Percentiles rank a stretch among this genome's conserved stretches.
Conservation (phyloP, 2,797 vertebrate genomes). For the Hylomyscus alleni region DNA sequence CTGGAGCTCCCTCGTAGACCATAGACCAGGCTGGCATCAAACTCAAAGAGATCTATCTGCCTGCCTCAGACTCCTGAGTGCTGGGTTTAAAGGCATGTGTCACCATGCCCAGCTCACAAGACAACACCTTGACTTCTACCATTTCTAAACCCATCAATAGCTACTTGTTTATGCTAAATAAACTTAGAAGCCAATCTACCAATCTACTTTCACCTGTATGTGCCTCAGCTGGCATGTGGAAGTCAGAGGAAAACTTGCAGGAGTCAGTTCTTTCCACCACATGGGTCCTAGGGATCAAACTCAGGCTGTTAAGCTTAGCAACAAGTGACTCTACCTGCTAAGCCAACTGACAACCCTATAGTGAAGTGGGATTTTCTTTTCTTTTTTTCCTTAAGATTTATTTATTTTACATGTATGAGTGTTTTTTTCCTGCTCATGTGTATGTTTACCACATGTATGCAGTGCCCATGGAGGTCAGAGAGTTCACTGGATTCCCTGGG, state of each 20-base stretch:
- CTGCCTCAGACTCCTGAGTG: neutral
- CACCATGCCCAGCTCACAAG: neutral
- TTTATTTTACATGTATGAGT: neutral
- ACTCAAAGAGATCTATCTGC: neutral
- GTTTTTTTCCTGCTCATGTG: neutral
- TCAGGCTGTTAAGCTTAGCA: neutral
- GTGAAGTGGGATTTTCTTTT: neutral
- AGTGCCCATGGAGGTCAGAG: neutral
- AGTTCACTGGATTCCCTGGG: neutral
- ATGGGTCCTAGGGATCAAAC: neutral
- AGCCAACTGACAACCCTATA: neutral
- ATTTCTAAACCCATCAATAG: conserved; percentile 54
- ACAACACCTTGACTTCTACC: conserved; percentile 7
- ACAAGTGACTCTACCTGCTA: neutral
- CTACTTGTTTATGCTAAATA: conserved; percentile 48
- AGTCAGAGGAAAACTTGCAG: neutral
- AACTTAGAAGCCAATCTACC: conserved; percentile 70
- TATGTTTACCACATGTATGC: neutral
- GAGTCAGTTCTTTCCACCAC: neutral
- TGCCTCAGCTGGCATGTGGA: neutral
- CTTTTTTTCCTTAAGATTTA: neutral
- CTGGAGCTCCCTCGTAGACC: neutral
- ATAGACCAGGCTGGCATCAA: neutral
- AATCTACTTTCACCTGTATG: conserved; percentile 58
- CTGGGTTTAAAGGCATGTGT: neutral